Conservation (phyloP, 2,888 invertebrate species). For the Ormyrus rosae region DNA sequence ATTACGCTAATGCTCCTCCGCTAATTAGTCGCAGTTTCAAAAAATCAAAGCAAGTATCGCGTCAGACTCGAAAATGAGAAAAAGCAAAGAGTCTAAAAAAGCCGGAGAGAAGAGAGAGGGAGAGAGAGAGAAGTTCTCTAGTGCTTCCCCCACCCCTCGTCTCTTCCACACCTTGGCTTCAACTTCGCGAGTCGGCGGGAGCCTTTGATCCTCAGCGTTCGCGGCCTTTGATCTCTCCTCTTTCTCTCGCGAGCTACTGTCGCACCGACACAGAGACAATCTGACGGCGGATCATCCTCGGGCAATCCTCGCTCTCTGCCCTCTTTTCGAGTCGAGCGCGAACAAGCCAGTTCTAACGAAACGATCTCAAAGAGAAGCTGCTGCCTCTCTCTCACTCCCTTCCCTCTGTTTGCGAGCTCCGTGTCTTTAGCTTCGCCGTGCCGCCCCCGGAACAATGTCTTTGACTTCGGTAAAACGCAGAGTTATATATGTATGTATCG, state of each 20-base stretch:
- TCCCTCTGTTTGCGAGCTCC: no score
- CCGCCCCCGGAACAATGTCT: conserved; percentile 31
- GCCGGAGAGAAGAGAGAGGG: no score
- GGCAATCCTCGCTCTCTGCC: background rate
- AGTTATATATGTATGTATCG: no score
- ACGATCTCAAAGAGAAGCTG: conserved; percentile 34
- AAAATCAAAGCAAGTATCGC: no score
- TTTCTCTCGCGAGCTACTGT: conserved; percentile 40
- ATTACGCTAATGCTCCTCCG: no score
- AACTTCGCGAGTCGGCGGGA: conserved; percentile 24
- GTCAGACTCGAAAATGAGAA: no score
- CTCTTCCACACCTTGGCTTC: conserved; percentile 2
- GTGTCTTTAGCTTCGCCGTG: conserved; percentile 1
- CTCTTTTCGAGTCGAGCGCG: conserved; percentile 30
- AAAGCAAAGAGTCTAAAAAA: no score
- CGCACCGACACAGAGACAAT: conserved; percentile 1
- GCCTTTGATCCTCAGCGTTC: conserved; percentile 42
- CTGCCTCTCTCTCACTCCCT: background rate
- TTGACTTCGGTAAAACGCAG: conserved; percentile 4
- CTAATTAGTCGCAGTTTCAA: no score
- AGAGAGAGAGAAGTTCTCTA: no score
- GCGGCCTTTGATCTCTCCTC: conserved; percentile 28
- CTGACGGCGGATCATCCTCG: conserved; percentile 8
- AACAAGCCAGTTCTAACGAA: conserved; percentile 36
- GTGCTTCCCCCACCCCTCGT: no score